Conservation (phyloP, 92 coral and sea anemone genomes). For the Actinernus sp. region DNA sequence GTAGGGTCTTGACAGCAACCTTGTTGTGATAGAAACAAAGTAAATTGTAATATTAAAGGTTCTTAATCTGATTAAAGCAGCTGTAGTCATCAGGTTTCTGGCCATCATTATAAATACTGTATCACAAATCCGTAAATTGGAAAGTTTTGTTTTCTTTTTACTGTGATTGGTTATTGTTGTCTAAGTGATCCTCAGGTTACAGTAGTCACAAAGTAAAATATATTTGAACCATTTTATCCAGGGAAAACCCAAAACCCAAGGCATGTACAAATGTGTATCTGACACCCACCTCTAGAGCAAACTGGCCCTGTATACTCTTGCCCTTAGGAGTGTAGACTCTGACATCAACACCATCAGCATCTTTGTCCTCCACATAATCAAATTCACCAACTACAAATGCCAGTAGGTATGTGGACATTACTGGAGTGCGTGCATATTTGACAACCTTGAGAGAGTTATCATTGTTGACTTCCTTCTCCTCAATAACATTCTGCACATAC, state of each 20-base stretch:
- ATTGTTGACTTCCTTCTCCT: conserved; percentile 77
- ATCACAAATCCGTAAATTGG: too few species aligned
- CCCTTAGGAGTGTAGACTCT: conserved; percentile 98
- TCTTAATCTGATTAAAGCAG: too few species aligned
- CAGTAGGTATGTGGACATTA: conserved; percentile 96
- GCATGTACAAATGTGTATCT: too few species aligned
- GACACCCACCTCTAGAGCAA: conserved; percentile 90
- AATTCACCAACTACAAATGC: conserved; percentile 99
- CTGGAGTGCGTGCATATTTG: conserved; percentile 89
- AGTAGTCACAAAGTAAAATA: too few species aligned
- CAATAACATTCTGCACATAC: conserved; percentile 80
- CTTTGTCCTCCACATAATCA: conserved; percentile 94
- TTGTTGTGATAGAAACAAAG: conserved; percentile 4
- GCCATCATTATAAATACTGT: too few species aligned
- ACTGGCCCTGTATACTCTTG: conserved; percentile 88
- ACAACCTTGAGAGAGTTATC: conserved; percentile 74
- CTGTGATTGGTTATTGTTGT: too few species aligned
- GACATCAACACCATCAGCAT: conserved; percentile 83
- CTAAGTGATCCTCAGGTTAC: too few species aligned
- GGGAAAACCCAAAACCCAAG: too few species aligned
- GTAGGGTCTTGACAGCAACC: conserved; percentile 97
- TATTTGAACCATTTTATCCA: too few species aligned
- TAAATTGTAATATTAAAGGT: background rate
- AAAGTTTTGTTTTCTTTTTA: too few species aligned
- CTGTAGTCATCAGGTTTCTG: too few species aligned